These are phyloP conservation scores for Doryteuthis pealeii DNA, from an alignment of 1,140 invertebrate species.

Conservation along the genomic window DNA sequence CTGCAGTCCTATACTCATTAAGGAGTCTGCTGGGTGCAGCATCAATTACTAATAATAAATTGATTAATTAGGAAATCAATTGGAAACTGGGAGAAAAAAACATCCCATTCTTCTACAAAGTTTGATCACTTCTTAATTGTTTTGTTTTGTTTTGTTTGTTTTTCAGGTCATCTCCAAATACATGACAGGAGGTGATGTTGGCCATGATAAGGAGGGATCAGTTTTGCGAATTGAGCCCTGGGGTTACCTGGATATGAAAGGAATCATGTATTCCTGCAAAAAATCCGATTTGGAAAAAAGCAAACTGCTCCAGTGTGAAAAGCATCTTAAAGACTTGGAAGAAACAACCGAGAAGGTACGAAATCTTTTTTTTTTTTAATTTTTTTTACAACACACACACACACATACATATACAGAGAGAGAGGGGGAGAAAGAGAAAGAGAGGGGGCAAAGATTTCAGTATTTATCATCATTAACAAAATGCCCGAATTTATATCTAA, in stretches of 20 bases:
- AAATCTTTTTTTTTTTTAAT: background rate
- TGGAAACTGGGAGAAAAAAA: too few species aligned
- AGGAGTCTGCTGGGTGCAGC: too few species aligned
- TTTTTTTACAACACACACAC: too few species aligned
- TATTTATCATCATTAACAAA: background rate
- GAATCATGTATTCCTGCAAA: constrained; percentile 75
- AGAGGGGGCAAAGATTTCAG: background rate
- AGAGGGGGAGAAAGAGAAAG: constrained; percentile 6
- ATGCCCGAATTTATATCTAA: background rate
- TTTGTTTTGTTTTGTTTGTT: background rate
- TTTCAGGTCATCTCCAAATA: constrained; percentile 66
- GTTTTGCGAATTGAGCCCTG: constrained; percentile 64
- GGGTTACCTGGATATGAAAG: constrained; percentile 62
- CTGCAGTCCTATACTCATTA: too few species aligned
- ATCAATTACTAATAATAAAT: too few species aligned
- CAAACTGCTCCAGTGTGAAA: constrained; percentile 50
- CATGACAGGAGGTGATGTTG: constrained; percentile 75
- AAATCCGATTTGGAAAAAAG: constrained; percentile 66
- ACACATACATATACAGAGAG: too few species aligned
- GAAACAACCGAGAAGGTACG: constrained; percentile 42
- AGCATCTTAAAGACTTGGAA: constrained; percentile 37
- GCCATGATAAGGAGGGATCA: constrained; percentile 81
- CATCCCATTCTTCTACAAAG: too few species aligned
- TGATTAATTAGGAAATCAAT: too few species aligned
- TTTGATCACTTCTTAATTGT: too few species aligned